These are phyloP conservation scores for Chymomyza costata DNA, from an alignment of 1,140 invertebrate species.

Conservation along the genomic window DNA sequence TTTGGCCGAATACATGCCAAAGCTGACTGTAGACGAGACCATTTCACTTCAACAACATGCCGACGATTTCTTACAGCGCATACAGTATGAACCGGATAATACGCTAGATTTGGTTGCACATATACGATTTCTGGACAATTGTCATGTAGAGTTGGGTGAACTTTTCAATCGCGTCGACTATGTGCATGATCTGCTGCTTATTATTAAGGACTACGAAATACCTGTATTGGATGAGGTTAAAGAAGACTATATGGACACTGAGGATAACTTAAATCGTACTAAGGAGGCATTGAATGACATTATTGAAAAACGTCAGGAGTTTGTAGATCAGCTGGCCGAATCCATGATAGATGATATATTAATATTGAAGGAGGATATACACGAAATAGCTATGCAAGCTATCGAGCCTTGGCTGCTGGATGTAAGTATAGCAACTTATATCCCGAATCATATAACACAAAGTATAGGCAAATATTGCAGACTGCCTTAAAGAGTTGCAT, in stretches of 20 bases:
- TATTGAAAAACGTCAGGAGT: conserved; percentile 76
- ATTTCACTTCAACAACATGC: conserved; percentile 78
- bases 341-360: conserved; percentile 77
- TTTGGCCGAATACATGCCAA: conserved; percentile 77
- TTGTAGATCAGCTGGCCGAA: conserved; percentile 77
- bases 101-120: conserved; percentile 83
- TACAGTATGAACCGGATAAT: conserved; percentile 79
- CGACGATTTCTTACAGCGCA: conserved; percentile 78
- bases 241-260: conserved; percentile 78
- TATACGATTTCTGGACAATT: conserved; percentile 82
- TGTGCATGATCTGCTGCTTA: conserved; percentile 83
- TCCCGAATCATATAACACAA: too few relatives aligned
- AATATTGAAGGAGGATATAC: conserved; percentile 76
- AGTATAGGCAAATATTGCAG: too few relatives aligned
- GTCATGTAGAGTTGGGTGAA: conserved; percentile 79
- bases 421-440: conserved; percentile 28
- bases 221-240: conserved; percentile 79
- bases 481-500: too few relatives aligned
- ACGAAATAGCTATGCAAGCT: conserved; percentile 76
- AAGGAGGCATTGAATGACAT: conserved; percentile 73
- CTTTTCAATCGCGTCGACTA: conserved; percentile 81
- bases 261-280: conserved; percentile 76
- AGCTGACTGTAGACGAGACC: conserved; percentile 80
- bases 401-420: conserved; percentile 48
- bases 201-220: conserved; percentile 84